These are phyloP conservation scores for Hydra vulgaris DNA, from an alignment of 30 jellyfish, hydroid and myxozoan species.

Conservation along the genomic window DNA sequence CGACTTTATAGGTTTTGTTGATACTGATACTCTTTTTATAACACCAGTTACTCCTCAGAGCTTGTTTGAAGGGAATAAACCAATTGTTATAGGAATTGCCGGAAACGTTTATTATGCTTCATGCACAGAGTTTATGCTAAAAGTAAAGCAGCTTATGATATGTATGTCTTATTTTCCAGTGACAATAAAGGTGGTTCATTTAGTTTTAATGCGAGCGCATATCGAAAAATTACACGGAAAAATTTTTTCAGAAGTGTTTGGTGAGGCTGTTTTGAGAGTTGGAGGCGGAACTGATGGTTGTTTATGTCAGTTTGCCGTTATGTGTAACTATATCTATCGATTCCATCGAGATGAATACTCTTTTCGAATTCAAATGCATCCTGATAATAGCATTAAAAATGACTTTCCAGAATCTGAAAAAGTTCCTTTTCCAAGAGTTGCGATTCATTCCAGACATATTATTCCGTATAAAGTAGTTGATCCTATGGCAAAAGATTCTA, in stretches of 20 bases:
- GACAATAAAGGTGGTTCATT: constrained; percentile 34
- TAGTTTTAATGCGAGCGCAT: constrained; percentile 26
- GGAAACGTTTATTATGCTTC: too few species aligned
- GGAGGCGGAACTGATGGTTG: constrained; percentile 18
- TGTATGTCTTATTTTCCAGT: constrained; percentile 64
- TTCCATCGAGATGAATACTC: constrained; percentile 45
- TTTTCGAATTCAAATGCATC: constrained; percentile 45
- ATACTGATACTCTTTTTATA: constrained; percentile 46
- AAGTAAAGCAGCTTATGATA: constrained; percentile 32
- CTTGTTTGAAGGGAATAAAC: too few species aligned
- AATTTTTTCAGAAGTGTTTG: constrained; percentile 27
- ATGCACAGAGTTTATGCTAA: too few species aligned
- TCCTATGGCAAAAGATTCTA: too few species aligned
- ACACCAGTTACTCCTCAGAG: constrained; percentile 46
- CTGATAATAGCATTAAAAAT: constrained; percentile 16
- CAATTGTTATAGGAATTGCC: constrained; percentile 18
- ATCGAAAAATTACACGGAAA: constrained; percentile 27
- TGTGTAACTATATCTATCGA: constrained; percentile 51
- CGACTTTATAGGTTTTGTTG: constrained; percentile 50
- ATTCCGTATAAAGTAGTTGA: too few species aligned
- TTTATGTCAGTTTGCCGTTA: constrained; percentile 11
- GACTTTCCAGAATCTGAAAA: too few species aligned
- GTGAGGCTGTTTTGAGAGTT: constrained; percentile 27
- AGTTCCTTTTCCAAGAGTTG: background rate
- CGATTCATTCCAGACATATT: too few species aligned